phyloP scores from a whole-genome alignment of 2,113 vertebrate species.

The Sus scrofa region DNA sequence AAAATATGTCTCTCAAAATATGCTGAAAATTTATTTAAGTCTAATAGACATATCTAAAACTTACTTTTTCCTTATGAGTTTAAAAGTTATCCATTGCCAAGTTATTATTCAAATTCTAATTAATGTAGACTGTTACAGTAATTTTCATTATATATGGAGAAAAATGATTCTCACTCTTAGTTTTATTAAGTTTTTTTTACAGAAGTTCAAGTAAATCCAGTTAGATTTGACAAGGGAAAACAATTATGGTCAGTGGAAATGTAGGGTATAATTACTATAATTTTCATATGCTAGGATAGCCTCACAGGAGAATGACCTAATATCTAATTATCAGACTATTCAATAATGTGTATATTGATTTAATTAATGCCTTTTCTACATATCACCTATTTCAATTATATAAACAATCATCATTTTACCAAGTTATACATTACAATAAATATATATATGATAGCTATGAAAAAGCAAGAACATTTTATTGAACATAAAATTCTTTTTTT shows the following conservation, averaged over 20 bases:
- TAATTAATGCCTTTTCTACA: not conserved
- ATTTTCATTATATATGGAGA: not conserved
- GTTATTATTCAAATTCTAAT: not conserved
- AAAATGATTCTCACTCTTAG: not conserved
- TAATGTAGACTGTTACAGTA: not conserved
- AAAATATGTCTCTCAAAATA: not conserved
- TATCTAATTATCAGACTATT: not conserved
- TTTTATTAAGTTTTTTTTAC: not conserved
- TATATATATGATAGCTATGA: not conserved
- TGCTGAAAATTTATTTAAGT: constrained; percentile 2
- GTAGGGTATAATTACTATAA: not conserved
- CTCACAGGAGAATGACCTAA: not conserved
- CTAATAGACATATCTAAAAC: not conserved
- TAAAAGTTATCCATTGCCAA: constrained; percentile 8
- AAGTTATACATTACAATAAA: not conserved
- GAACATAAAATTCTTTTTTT: not conserved
- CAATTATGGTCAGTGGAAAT: not conserved
- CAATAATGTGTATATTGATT: not conserved
- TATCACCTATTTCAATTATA: not conserved
- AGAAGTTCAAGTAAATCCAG: not conserved
- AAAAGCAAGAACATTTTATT: constrained; percentile 2
- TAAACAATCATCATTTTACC: not conserved
- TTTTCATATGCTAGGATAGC: not conserved
- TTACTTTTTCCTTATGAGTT: not conserved
- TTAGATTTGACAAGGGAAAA: not conserved